Evolutionary conservation across 2,888 invertebrate species (phyloP), one percentile per base, ranked within the genome.

Genomic region (Andrena hattorfiana): DNA sequence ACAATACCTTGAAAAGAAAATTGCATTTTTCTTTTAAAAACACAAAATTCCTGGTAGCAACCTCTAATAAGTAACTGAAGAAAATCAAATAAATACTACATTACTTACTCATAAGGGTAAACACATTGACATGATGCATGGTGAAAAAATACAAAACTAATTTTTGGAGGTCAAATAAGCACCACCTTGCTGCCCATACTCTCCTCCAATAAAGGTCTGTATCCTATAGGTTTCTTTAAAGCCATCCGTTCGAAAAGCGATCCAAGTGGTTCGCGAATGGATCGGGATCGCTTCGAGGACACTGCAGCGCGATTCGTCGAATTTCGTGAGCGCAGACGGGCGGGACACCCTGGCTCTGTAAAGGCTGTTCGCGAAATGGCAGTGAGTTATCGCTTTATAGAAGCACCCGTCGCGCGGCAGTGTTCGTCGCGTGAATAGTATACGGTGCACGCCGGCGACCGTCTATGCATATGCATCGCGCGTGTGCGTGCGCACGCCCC

Each of bases 341-440:
- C 16, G 26, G 62, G 56, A 63, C 56, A 10, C 35, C 49, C 5
- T 10, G 42, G 23, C 42, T 49, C 42, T 35, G n/a, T 16, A 26
- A 72, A 68, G 59, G 59, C n/a, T 51, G 63, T 54, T 68, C 59
- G 56, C 70, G 68, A 86, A 84, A 77, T 78, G 83, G 76, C 87
- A 83, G 84, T 88, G 88, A 89, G 83, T 89, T 89, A 89, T 89
- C 83, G 81, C 77, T 85, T 74, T 51, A 51, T 72, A 76, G 71
- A 51, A 73, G 56, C 71, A 78, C 20, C 82, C 83, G 67, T 51
- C 30, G 72, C 20, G 23, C 56, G 23, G 64, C 68, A 60, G 62
- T 77, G 51, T 48, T 71, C 42, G 20, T 23, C 71, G 30, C n/a
- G 26, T 54, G 70, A 60, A 63, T 42, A n/a, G 80, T 42, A 28